Evolutionary conservation across 2,888 invertebrate species (phyloP).

Genomic region (Trilocha varians): DNA sequence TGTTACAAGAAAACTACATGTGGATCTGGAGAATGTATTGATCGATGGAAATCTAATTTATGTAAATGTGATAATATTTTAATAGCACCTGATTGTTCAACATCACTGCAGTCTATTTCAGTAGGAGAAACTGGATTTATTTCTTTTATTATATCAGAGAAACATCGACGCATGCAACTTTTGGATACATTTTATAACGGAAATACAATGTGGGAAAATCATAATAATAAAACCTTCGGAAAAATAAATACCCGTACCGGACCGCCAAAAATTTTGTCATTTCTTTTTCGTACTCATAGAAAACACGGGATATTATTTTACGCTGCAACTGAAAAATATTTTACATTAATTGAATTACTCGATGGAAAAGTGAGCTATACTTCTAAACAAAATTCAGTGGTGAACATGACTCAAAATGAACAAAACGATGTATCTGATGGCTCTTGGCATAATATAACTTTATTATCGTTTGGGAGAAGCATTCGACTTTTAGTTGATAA

Average conservation of each 20-base stretch:
- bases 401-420: conserved; percentile 85
- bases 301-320: conserved; percentile 87
- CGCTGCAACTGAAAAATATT: conserved; percentile 90
- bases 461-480: conserved; percentile 80
- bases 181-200: conserved; percentile 85
- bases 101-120: conserved; percentile 85
- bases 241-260: conserved; percentile 45
- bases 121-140: conserved; percentile 85
- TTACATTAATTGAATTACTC: conserved; percentile 84
- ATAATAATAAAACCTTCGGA: conserved; percentile 28
- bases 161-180: conserved; percentile 89
- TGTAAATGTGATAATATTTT: conserved; percentile 80
- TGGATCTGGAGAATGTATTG: conserved; percentile 81
- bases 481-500: conserved; percentile 82
- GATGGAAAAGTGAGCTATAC: conserved; percentile 85
- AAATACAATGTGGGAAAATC: conserved; percentile 78
- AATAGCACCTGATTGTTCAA: conserved; percentile 85
- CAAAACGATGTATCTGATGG: conserved; percentile 82
- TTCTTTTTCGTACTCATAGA: conserved; percentile 86
- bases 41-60: conserved; percentile 85
- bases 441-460: conserved; percentile 89
- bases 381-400: conserved; percentile 83
- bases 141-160: conserved; percentile 85
- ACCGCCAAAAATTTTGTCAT: conserved; percentile 81
- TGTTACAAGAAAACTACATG: conserved; percentile 74